These are phyloP conservation scores for Lasioglossum morio DNA, from an alignment of 2,888 invertebrate genomes.

Conservation along the genomic window DNA sequence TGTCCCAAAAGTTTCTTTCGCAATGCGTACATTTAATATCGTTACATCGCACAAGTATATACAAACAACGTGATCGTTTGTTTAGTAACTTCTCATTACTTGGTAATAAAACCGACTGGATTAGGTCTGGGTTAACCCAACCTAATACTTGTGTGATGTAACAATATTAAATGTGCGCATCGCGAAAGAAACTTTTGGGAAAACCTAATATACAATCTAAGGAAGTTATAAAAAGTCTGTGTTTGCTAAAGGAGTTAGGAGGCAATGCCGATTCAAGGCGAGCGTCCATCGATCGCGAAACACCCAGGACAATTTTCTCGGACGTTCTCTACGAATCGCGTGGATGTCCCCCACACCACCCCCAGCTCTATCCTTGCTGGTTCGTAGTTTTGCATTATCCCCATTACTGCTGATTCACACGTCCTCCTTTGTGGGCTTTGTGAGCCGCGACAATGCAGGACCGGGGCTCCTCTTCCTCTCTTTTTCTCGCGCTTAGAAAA, in stretches of 20 bases:
- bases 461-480: conserved; percentile 51
- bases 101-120: too few relatives aligned
- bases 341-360: conserved; percentile 29
- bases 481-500: conserved; percentile 70
- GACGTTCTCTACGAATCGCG: conserved; percentile 54
- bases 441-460: conserved; percentile 79
- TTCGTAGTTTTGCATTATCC: conserved; percentile 82
- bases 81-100: too few relatives aligned
- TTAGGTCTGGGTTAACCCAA: too few relatives aligned
- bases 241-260: conserved; percentile 26
- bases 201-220: too few relatives aligned
- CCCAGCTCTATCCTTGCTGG: conserved; percentile 57
- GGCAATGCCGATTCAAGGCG: conserved; percentile 29
- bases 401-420: conserved; percentile 84
- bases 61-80: too few relatives aligned
- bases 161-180: too few relatives aligned
- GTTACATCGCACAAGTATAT: too few relatives aligned
- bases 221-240: background rate
- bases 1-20: too few relatives aligned
- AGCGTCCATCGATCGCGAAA: conserved; percentile 51
- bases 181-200: too few relatives aligned
- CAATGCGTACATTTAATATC: too few relatives aligned
- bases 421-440: conserved; percentile 82
- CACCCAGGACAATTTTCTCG: conserved; percentile 56
- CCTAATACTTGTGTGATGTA: too few relatives aligned